phyloP scores from a whole-genome alignment of 1,140 invertebrate species.

The Meloidogyne chitwoodi region DNA sequence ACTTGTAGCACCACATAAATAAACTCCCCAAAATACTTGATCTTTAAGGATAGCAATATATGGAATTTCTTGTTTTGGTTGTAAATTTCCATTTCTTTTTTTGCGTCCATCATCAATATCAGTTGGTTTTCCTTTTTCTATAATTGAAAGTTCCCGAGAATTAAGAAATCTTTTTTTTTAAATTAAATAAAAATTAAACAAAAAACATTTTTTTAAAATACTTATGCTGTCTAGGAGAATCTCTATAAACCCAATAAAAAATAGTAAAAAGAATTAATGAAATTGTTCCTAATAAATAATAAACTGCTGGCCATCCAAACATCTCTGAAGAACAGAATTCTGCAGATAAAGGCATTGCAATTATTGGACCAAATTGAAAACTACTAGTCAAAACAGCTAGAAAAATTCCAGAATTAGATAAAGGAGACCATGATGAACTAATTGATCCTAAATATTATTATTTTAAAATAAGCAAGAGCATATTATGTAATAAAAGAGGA shows the following conservation, averaged over 20 bases:
- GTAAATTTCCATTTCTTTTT: not conserved
- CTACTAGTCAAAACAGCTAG: not conserved
- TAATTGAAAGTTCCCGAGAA: not conserved
- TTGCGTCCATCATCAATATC: not conserved
- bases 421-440: constrained; percentile 3
- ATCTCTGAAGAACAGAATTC: constrained; percentile 6
- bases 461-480: no score
- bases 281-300: constrained; percentile 1
- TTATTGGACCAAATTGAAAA: constrained; percentile 16
- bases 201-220: not conserved
- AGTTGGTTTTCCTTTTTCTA: not conserved
- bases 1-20: constrained; percentile 13
- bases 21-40: constrained; percentile 18
- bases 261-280: not conserved
- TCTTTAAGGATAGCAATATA: not conserved
- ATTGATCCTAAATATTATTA: not conserved
- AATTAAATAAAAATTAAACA: not conserved
- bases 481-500: not conserved
- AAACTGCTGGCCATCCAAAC: constrained; percentile 10
- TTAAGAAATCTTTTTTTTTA: not conserved
- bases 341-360: constrained; percentile 10
- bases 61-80: not conserved
- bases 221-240: not conserved
- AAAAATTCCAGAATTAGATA: constrained; percentile 5
- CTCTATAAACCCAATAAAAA: constrained; percentile 6